Evolutionary conservation across 2,113 vertebrate species (phyloP).

Genomic region (Ancistrus triradiatus): DNA sequence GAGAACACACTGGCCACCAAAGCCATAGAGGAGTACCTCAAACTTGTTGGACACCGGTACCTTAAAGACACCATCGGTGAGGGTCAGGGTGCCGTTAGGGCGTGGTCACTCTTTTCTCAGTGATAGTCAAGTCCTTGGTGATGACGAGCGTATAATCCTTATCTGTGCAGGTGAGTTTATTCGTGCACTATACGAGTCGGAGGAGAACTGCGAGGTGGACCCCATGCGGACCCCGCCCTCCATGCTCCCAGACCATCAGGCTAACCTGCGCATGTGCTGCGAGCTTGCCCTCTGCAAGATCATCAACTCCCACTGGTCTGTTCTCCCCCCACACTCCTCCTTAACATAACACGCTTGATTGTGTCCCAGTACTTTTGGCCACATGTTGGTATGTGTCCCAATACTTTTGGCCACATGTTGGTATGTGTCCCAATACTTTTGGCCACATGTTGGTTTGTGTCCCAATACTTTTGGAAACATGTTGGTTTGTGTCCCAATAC

Average conservation of each 20-base stretch:
- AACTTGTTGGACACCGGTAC: slow-evolving; percentile 97
- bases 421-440: too few species aligned
- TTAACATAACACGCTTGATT: background rate
- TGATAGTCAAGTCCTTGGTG: too few species aligned
- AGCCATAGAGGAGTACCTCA: slow-evolving; percentile 98
- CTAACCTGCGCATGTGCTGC: slow-evolving; percentile 96
- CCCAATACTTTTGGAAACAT: too few species aligned
- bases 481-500: too few species aligned
- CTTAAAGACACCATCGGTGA: slow-evolving; percentile 96
- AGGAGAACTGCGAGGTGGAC: slow-evolving; percentile 98
- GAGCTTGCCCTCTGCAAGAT: slow-evolving; percentile 97
- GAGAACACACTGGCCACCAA: slow-evolving; percentile 98
- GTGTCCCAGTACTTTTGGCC: too few species aligned
- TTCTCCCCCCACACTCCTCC: background rate
- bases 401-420: too few species aligned
- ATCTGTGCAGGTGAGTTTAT: slow-evolving; percentile 87
- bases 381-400: too few species aligned
- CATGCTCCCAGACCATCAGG: slow-evolving; percentile 89
- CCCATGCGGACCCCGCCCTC: slow-evolving; percentile 90
- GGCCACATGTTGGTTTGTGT: too few species aligned
- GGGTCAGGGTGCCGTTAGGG: background rate
- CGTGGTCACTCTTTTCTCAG: too few species aligned
- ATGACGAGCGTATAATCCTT: too few species aligned
- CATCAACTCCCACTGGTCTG: slow-evolving; percentile 91
- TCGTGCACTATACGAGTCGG: slow-evolving; percentile 92